Evolutionary conservation across 2,113 vertebrate species (phyloP).

Genomic region (Guaruba guarouba): DNA sequence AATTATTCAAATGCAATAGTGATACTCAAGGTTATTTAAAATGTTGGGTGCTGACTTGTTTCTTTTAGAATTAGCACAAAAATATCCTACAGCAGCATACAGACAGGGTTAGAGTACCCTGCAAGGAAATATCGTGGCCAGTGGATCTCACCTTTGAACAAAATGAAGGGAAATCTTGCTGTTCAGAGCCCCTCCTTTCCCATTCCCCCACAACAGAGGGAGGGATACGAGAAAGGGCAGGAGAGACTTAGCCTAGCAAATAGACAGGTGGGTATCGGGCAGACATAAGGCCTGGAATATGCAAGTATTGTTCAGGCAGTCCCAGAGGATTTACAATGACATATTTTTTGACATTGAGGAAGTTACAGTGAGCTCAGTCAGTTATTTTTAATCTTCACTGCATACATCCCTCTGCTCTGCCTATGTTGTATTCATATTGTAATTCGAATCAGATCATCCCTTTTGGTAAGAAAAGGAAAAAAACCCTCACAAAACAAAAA

Average conservation of each 20-base stretch:
- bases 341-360: conserved; percentile 41
- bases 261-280: neutral
- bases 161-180: neutral
- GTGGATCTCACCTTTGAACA: neutral
- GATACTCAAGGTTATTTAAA: neutral
- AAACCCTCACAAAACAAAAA: neutral
- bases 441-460: conserved; percentile 2
- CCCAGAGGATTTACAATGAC: conserved; percentile 10
- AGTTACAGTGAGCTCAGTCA: neutral
- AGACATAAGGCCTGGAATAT: conserved; percentile 36
- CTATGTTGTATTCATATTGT: neutral
- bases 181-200: neutral
- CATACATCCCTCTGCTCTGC: neutral
- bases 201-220: neutral
- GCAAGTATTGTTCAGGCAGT: neutral
- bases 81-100: neutral
- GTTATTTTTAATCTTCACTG: conserved; percentile 32
- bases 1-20: neutral
- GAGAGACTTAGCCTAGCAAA: neutral
- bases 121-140: neutral
- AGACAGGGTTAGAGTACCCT: neutral
- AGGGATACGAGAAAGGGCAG: conserved; percentile 16
- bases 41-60: neutral
- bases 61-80: conserved; percentile 1
- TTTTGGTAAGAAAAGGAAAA: neutral